phyloP scores from a whole-genome alignment of 2,113 vertebrate genomes.

The Neofelis nebulosa region DNA sequence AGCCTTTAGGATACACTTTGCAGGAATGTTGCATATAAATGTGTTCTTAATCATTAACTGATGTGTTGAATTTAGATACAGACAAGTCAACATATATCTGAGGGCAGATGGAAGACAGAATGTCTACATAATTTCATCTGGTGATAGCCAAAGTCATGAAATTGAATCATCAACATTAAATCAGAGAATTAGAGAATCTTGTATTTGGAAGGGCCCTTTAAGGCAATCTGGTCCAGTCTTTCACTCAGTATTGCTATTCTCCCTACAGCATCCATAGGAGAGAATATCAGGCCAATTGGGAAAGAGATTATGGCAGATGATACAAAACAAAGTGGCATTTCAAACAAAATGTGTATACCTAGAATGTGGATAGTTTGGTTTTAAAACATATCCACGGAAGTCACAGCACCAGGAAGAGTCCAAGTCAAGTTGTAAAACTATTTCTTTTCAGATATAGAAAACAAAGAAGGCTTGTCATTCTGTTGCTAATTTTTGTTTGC shows the following conservation, averaged over 20 bases:
- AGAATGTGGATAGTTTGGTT: constrained; percentile 48
- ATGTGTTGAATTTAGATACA: constrained; percentile 67
- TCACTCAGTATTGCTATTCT: constrained; percentile 54
- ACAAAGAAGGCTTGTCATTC: constrained; percentile 9
- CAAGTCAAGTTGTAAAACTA: constrained; percentile 11
- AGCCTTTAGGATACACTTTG: constrained; percentile 15
- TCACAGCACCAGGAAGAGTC: not conserved
- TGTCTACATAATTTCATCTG: constrained; percentile 71
- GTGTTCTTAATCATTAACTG: constrained; percentile 56
- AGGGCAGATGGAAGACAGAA: constrained; percentile 73
- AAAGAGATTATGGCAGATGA: constrained; percentile 60
- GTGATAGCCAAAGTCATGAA: constrained; percentile 71
- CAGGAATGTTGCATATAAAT: constrained; percentile 51
- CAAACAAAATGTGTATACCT: constrained; percentile 54
- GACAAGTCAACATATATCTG: constrained; percentile 74
- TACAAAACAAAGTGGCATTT: constrained; percentile 64
- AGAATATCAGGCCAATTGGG: constrained; percentile 60
- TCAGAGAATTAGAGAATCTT: constrained; percentile 72
- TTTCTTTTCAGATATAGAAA: constrained; percentile 50
- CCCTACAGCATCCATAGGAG: constrained; percentile 35
- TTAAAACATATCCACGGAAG: constrained; percentile 34
- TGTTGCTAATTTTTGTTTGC: constrained; percentile 41
- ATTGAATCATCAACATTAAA: constrained; percentile 73
- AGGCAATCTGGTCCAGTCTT: constrained; percentile 66
- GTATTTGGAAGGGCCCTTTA: constrained; percentile 69